Base-by-base conservation (phyloP, 2,113 vertebrate genomes). In the Columba janthina region DNA sequence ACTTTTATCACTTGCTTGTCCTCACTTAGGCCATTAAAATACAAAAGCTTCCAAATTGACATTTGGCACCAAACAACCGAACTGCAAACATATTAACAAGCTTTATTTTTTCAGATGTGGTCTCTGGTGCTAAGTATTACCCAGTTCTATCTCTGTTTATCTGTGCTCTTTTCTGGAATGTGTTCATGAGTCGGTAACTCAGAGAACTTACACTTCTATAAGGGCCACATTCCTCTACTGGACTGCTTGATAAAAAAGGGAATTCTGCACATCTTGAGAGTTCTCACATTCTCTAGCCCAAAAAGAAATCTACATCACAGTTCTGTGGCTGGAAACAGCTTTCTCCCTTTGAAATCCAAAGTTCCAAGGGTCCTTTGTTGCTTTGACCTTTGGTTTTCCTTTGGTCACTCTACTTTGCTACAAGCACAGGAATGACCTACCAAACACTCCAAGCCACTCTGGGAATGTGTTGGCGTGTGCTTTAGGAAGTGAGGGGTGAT, bases 381-480 rank as follows among this genome's bases (percentile, higher is more conserved):
- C 31, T 91, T 85, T 93, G 48, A n/a, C 14, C 29, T 92, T 85
- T 64, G 17, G 24, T 32, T 72, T 71, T 76, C 38, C n/a, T 62
- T 69, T 40, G 16, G 28, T 66, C n/a, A 58, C 2, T 53, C 16
- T 44, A 32, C 26, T 38, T 56, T 57, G 36, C 40, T 11, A 21
- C 11, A 65, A 82, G 29, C n/a, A 26, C 7, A 17, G 3, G 7
- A 44, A 9, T 44, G 40, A 78, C 40, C 26, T 53, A 77, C 25
- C 6, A 46, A 76, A 90, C 0, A 1, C 7, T 54, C 34, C 2
- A 2, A 88, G 57, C 24, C 24, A 79, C 72, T 42, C 67, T 58
- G 69, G 26, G 62, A 84, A 70, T 48, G 26, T 1, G 5, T 29
- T 0, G 2, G 3, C 36, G 34, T 14, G 15, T 4, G 1, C 11